Evolutionary conservation across 2,888 invertebrate genomes (phyloP).

Genomic region (Eupelmus urozonus): DNA sequence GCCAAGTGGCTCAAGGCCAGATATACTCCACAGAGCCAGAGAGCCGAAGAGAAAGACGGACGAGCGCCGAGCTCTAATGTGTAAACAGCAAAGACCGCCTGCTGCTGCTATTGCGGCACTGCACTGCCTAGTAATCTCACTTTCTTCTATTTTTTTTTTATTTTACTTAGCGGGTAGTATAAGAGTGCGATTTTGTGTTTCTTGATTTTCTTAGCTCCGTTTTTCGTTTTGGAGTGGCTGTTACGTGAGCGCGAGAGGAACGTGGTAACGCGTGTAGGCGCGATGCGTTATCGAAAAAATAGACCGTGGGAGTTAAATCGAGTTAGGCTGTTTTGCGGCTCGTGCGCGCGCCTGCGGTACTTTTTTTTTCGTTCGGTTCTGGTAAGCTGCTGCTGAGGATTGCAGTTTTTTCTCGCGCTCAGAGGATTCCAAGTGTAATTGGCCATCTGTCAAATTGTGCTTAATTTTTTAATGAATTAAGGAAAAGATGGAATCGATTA

Average conservation of each 20-base stretch:
- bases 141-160: not conserved
- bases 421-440: no score
- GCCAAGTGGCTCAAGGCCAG: constrained; percentile 71
- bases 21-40: constrained; percentile 38
- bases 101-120: not conserved
- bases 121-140: not conserved
- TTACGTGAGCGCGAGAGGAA: not conserved
- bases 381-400: no score
- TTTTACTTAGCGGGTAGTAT: not conserved
- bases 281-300: constrained; percentile 14
- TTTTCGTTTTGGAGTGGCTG: not conserved
- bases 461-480: no score
- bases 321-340: no score
- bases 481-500: no score
- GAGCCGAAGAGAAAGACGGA: no score
- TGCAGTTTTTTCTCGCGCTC: no score
- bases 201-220: not conserved
- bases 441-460: no score
- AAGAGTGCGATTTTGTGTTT: not conserved
- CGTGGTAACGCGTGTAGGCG: not conserved
- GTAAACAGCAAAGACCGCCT: constrained; percentile 48
- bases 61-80: no score
- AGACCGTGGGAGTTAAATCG: constrained; percentile 10
- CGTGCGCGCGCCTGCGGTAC: no score
- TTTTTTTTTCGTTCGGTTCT: no score